Base-by-base conservation (phyloP, 2,113 vertebrate species). In the Menidia beryllina region DNA sequence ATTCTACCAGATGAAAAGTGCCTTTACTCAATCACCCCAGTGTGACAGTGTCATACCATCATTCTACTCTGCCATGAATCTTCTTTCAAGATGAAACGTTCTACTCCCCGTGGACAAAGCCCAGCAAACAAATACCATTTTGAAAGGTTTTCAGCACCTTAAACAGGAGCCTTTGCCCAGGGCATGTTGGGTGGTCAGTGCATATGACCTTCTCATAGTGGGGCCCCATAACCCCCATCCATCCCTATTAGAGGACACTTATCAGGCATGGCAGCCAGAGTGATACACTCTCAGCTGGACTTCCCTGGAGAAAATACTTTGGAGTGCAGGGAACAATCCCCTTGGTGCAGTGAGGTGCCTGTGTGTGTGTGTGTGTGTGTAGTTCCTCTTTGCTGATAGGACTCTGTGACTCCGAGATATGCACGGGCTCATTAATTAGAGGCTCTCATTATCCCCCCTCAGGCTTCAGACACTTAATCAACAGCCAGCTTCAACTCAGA, bases 351-450 rank as follows among this genome's bases (percentile, higher is more conserved):
- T n/a, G 63, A 81, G 70, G 72, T 86, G 67, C 79, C 39, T 47
- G 53, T 47, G 54, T 70, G 73, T 73, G 67, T 81, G 47, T 47
- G 67, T 81, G 47, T 47, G 53, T 47, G 54, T 70, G 73, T 73
- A 45, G 39, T 88, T 72, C 77, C 69, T 86, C 82, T 74, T 66
- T 82, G 66, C 81, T 84, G 86, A 92, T 91, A 91, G 86, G 84
- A 88, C 87, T 88, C 89, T 90, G 90, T 88, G 79, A 90, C 90
- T 89, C 82, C 64, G 87, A 90, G 92, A 93, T 93, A 91, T 85
- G 84, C 84, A 61, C 82, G 57, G 86, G 85, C 91, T 91, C 88
- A 90, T 93, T 93, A 93, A 93, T 93, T 93, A 93, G 83, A 90
- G 71, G 72, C 89, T 90, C 89, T 91, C 89, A 91, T 93, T 91